Conservation (phyloP, 2,797 vertebrate genomes). For the Ataeniobius toweri region DNA sequence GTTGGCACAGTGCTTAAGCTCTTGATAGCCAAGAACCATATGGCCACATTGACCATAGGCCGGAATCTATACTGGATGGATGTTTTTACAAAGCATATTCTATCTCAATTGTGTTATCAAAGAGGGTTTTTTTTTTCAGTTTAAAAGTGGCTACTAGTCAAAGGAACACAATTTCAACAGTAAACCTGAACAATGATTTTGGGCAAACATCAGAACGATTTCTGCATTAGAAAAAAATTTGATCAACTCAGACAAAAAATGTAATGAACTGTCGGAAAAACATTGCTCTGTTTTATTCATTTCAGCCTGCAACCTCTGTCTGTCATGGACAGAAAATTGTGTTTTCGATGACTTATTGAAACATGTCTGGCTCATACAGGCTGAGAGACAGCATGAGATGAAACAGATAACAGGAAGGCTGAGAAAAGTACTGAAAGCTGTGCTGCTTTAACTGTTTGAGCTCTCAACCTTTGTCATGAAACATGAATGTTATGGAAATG, state of each 20-base stretch:
- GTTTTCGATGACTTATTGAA: background rate
- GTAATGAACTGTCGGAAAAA: background rate
- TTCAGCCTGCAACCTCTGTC: background rate
- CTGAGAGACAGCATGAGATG: background rate
- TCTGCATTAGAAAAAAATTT: background rate
- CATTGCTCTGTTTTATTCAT: background rate
- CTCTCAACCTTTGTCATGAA: background rate
- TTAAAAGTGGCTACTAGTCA: background rate
- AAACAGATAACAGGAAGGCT: background rate
- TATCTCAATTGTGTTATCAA: background rate
- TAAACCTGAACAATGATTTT: background rate
- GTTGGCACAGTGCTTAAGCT: background rate
- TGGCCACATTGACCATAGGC: background rate
- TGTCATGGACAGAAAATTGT: background rate
- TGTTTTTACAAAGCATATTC: background rate
- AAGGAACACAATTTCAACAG: background rate
- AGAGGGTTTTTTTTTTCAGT: background rate
- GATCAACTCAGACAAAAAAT: background rate
- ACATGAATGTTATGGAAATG: background rate
- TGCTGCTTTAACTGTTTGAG: background rate
- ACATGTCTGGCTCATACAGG: background rate
- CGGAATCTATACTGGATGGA: background rate
- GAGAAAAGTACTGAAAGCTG: background rate
- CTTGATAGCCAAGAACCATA: background rate
- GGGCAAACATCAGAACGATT: background rate